phyloP scores from a whole-genome alignment of 2,797 vertebrate species.

The Cetoscarus ocellatus region DNA sequence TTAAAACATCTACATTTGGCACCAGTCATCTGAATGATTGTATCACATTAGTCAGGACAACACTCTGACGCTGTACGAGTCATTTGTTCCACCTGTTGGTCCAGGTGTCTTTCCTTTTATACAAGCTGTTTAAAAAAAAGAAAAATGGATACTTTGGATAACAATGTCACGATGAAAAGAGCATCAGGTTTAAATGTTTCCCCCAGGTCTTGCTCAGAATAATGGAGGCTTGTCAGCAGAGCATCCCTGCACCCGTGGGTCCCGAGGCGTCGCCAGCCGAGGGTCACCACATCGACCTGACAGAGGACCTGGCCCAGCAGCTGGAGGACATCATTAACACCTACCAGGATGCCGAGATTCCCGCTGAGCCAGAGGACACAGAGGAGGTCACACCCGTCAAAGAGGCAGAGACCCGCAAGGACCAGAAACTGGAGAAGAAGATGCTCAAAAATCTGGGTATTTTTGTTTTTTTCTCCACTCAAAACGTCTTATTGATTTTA shows the following conservation, averaged over 20 bases:
- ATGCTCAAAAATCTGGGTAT: constrained; percentile 94
- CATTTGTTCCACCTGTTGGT: too few relatives aligned
- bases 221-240: constrained; percentile 88
- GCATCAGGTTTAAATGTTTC: constrained; percentile 14
- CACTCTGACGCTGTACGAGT: too few relatives aligned
- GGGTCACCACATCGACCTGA: constrained; percentile 77
- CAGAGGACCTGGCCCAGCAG: constrained; percentile 90
- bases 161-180: neutral
- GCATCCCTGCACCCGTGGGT: constrained; percentile 43
- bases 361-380: constrained; percentile 76
- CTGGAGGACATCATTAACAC: constrained; percentile 97
- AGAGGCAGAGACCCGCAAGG: constrained; percentile 82
- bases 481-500: constrained; percentile 51
- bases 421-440: constrained; percentile 96
- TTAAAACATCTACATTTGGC: too few relatives aligned
- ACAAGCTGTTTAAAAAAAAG: neutral
- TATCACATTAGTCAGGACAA: too few relatives aligned
- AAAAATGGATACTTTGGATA: neutral
- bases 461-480: constrained; percentile 8
- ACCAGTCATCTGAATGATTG: too few relatives aligned
- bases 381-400: constrained; percentile 79
- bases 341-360: constrained; percentile 83
- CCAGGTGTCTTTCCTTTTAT: too few relatives aligned
- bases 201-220: constrained; percentile 47
- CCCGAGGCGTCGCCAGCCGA: constrained; percentile 46